phyloP scores from a whole-genome alignment of 2,797 vertebrate species.

The Enteromius unitaeniatus region DNA sequence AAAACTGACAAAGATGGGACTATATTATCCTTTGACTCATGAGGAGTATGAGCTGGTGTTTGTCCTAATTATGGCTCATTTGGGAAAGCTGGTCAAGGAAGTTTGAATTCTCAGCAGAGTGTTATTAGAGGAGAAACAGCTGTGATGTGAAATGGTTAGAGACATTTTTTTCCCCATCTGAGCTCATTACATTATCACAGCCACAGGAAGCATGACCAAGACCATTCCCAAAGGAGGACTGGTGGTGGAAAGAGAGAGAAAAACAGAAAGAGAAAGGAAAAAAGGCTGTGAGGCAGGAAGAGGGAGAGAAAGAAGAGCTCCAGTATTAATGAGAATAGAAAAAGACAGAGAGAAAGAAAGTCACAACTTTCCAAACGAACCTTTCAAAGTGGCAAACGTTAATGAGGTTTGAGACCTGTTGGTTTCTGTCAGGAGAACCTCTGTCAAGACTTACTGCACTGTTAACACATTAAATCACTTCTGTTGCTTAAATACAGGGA shows the following conservation, averaged over 20 bases:
- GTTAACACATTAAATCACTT: background rate
- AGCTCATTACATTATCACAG: slow-evolving; percentile 52
- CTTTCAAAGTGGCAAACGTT: background rate
- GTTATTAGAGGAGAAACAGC: slow-evolving; percentile 49
- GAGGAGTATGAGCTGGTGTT: slow-evolving; percentile 3
- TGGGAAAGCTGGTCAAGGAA: slow-evolving; percentile 29
- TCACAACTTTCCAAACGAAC: background rate
- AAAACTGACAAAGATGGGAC: slow-evolving; percentile 5
- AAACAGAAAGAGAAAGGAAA: slow-evolving; percentile 18
- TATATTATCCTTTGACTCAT: slow-evolving; percentile 5
- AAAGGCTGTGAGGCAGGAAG: slow-evolving; percentile 10
- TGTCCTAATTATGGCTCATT: slow-evolving; percentile 26
- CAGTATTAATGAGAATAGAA: slow-evolving; percentile 4
- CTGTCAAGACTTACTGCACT: background rate
- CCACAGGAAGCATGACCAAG: slow-evolving; percentile 56
- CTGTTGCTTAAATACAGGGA: background rate
- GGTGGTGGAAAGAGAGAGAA: slow-evolving; percentile 1
- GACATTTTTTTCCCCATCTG: slow-evolving; percentile 29
- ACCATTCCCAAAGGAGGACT: slow-evolving; percentile 42
- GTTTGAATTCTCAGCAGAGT: slow-evolving; percentile 34
- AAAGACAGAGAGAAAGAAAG: background rate
- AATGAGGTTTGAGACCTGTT: background rate
- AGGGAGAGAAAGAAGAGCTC: slow-evolving; percentile 6
- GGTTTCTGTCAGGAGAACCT: background rate
- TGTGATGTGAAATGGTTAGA: slow-evolving; percentile 47